Conservation (phyloP, 1,140 invertebrate species). For the Achroia grisella region DNA sequence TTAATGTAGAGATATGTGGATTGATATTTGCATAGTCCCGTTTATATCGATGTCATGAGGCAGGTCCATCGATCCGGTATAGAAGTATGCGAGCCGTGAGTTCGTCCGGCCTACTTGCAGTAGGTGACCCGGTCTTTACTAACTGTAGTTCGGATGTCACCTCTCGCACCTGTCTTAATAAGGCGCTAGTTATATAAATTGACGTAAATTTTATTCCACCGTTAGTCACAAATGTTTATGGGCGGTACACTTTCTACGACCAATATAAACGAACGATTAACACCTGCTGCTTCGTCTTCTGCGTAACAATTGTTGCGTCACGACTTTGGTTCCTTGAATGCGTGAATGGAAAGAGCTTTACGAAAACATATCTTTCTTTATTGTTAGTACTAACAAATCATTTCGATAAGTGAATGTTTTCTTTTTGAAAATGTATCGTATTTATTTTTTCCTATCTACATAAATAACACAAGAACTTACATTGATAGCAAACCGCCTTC, state of each 20-base stretch:
- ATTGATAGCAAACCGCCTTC: too few relatives aligned
- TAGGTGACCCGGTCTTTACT: slow-evolving; percentile 60
- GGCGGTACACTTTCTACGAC: slow-evolving; percentile 45
- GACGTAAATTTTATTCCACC: slow-evolving; percentile 38
- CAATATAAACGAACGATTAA: slow-evolving; percentile 20
- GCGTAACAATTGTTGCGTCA: slow-evolving; percentile 14
- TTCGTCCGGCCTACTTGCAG: slow-evolving; percentile 43
- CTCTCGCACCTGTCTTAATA: slow-evolving; percentile 50
- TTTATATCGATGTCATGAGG: too few relatives aligned
- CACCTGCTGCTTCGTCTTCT: slow-evolving; percentile 11
- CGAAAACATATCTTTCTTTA: too few relatives aligned
- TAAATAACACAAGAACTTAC: too few relatives aligned
- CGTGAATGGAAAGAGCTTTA: not conserved
- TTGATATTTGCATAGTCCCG: too few relatives aligned
- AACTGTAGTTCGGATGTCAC: slow-evolving; percentile 61
- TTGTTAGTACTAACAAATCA: too few relatives aligned
- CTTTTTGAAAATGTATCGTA: too few relatives aligned
- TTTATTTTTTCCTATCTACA: too few relatives aligned
- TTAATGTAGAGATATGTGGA: too few relatives aligned
- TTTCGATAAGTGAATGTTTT: too few relatives aligned
- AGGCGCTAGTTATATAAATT: slow-evolving; percentile 60
- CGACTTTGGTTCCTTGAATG: not conserved
- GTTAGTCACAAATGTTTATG: slow-evolving; percentile 17
- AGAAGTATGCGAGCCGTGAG: slow-evolving; percentile 45
- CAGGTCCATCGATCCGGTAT: slow-evolving; percentile 31